phyloP scores from a whole-genome alignment of 1,140 invertebrate species.

The Pseudomyrmex sp. region DNA sequence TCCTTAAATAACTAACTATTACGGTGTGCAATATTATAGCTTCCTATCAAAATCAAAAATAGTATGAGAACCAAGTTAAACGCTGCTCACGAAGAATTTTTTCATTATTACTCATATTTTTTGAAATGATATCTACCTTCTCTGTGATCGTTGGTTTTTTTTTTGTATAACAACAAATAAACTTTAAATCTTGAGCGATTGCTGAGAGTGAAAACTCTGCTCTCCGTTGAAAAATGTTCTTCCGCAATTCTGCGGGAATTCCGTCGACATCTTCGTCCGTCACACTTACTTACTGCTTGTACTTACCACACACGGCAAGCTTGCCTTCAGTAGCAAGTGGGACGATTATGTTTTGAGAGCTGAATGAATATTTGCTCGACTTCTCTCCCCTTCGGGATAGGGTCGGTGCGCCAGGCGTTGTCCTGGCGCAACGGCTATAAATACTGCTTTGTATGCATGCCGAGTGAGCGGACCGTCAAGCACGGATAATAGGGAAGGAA shows the following conservation, averaged over 20 bases:
- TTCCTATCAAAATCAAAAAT: too few species aligned
- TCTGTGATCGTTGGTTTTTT: not conserved
- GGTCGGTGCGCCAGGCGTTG: conserved; percentile 16
- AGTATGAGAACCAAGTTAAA: too few species aligned
- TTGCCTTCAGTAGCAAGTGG: conserved; percentile 7
- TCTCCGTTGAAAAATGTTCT: conserved; percentile 14
- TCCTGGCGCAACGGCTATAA: conserved; percentile 73
- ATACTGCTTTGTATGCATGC: conserved; percentile 81
- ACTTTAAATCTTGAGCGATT: not conserved
- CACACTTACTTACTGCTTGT: not conserved
- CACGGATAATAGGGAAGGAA: conserved; percentile 80
- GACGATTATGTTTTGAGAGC: conserved; percentile 65
- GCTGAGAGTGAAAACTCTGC: not conserved
- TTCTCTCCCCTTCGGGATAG: conserved; percentile 56
- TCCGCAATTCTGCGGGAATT: not conserved
- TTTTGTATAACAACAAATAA: not conserved
- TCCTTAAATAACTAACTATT: not conserved
- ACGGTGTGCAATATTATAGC: not conserved
- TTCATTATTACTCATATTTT: not conserved
- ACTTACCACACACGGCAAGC: not conserved
- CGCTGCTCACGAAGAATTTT: not conserved
- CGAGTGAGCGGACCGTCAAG: conserved; percentile 77
- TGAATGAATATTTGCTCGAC: conserved; percentile 72
- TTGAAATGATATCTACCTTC: not conserved
- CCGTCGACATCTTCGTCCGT: not conserved